A percentile compares a stretch with the other conserved stretches of the same genome.
These are phyloP conservation scores for Eustalomyia histrio DNA, from an alignment of 2,888 invertebrate species.

Conservation along the genomic window DNA sequence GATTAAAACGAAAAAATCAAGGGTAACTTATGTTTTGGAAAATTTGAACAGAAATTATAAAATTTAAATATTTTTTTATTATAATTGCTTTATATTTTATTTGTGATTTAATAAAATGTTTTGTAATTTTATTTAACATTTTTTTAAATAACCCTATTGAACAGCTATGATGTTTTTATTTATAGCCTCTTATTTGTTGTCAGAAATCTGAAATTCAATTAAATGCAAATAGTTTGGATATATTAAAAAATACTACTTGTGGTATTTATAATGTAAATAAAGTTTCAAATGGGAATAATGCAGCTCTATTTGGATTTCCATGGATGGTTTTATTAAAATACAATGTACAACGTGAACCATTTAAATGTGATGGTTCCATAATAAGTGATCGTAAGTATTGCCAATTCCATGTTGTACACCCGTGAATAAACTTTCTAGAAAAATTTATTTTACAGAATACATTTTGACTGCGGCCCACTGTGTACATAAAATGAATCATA, in stretches of 20 bases:
- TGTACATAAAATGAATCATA: slow-evolving; percentile 62
- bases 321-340: slow-evolving; percentile 88
- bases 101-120: too few relatives aligned
- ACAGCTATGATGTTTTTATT: not conserved
- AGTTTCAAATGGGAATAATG: slow-evolving; percentile 83
- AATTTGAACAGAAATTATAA: too few relatives aligned
- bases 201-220: slow-evolving; percentile 68
- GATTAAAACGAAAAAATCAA: too few relatives aligned
- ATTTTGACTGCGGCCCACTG: slow-evolving; percentile 74
- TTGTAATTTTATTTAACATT: too few relatives aligned
- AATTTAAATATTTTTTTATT: too few relatives aligned
- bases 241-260: slow-evolving; percentile 78
- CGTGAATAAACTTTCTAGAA: not conserved
- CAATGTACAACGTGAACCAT: slow-evolving; percentile 67
- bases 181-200: slow-evolving; percentile 72
- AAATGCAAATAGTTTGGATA: slow-evolving; percentile 70
- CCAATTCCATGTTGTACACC: not conserved
- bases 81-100: too few relatives aligned
- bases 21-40: too few relatives aligned
- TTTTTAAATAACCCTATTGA: too few relatives aligned
- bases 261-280: slow-evolving; percentile 82
- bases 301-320: slow-evolving; percentile 84
- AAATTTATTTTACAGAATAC: slow-evolving; percentile 60
- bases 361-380: slow-evolving; percentile 77
- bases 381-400: slow-evolving; percentile 72